A percentile compares a stretch with the other conserved stretches of the same genome.
phyloP scores from a whole-genome alignment of 2,797 vertebrate species.

The Xenops minutus region DNA sequence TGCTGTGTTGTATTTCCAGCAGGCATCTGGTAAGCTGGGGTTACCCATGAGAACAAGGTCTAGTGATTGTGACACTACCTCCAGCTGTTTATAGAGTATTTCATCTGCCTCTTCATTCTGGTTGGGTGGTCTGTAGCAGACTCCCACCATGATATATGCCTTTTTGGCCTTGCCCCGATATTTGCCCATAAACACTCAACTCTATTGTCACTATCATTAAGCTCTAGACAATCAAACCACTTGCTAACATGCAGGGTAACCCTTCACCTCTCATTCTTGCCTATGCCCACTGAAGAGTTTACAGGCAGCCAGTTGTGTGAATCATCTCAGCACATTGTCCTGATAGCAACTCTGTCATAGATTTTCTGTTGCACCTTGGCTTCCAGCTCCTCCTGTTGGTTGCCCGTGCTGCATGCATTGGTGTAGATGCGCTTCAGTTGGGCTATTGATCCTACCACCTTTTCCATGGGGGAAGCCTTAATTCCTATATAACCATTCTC shows the following conservation, averaged over 20 bases:
- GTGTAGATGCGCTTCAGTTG: background rate
- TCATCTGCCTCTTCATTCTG: background rate
- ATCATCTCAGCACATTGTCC: background rate
- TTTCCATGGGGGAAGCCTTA: background rate
- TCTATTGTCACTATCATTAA: background rate
- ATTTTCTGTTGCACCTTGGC: background rate
- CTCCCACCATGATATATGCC: background rate
- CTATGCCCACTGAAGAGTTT: background rate
- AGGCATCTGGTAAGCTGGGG: background rate
- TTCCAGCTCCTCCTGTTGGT: background rate
- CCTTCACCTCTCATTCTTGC: background rate
- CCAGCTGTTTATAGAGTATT: background rate
- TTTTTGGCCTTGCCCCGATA: background rate
- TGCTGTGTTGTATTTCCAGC: background rate
- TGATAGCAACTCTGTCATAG: background rate
- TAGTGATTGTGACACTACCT: background rate
- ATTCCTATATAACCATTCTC: background rate
- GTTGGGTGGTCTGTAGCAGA: background rate
- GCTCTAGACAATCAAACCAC: background rate
- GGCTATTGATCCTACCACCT: background rate
- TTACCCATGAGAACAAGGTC: background rate
- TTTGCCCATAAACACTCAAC: no score
- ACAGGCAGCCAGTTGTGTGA: background rate
- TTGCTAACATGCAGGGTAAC: background rate
- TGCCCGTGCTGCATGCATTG: accelerated